phyloP scores from a whole-genome alignment of 1,140 invertebrate genomes.

The Daktulosphaira vitifoliae region DNA sequence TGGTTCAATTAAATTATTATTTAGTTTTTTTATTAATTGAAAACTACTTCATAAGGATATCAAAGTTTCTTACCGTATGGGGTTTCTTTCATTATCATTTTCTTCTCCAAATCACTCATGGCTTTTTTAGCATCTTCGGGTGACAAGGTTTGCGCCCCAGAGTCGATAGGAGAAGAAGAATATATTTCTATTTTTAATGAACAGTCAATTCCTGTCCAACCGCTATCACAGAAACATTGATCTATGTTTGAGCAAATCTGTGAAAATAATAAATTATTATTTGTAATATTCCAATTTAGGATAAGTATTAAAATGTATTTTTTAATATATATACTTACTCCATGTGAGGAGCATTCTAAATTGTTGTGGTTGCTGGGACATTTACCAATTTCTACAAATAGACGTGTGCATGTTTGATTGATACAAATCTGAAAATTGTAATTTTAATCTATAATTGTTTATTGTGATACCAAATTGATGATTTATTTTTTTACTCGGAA shows the following conservation, averaged over 20 bases:
- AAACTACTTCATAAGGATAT: no score
- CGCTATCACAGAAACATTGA: slow-evolving; percentile 79
- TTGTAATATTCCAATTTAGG: no score
- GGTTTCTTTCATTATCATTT: slow-evolving; percentile 41
- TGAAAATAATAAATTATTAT: slow-evolving; percentile 30
- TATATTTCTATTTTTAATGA: slow-evolving; percentile 62
- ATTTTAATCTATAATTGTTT: no score
- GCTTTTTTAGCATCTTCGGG: slow-evolving; percentile 43
- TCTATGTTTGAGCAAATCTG: slow-evolving; percentile 90
- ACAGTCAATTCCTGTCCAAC: slow-evolving; percentile 85
- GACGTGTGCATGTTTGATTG: slow-evolving; percentile 83
- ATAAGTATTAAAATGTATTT: no score
- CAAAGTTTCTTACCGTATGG: slow-evolving; percentile 37
- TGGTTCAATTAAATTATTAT: no score
- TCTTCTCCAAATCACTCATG: slow-evolving; percentile 48
- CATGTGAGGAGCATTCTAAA: slow-evolving; percentile 84
- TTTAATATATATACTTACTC: slow-evolving; percentile 65
- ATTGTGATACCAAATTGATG: no score
- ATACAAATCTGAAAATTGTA: slow-evolving; percentile 60
- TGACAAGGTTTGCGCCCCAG: slow-evolving; percentile 46
- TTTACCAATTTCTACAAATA: slow-evolving; percentile 63
- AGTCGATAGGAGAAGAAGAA: slow-evolving; percentile 44
- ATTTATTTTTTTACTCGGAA: no score
- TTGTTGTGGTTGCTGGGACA: slow-evolving; percentile 83
- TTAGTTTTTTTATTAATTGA: no score